These are phyloP conservation scores for Rhabdomys pumilio DNA, from an alignment of 2,797 vertebrate genomes.

Conservation along the genomic window DNA sequence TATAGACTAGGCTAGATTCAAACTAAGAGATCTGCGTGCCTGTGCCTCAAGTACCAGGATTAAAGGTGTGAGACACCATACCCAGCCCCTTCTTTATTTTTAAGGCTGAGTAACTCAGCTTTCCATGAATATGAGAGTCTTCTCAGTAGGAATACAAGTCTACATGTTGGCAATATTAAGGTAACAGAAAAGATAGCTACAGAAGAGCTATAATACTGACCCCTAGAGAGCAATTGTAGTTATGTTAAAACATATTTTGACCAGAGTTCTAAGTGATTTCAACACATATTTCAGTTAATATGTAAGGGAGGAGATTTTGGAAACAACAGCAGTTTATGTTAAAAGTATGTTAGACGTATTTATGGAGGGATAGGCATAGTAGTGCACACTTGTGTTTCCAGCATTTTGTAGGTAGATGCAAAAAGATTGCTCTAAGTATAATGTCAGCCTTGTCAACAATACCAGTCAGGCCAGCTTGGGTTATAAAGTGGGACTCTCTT, in stretches of 20 bases:
- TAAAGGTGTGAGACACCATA: background rate
- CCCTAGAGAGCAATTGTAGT: background rate
- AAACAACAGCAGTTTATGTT: slow-evolving; percentile 47
- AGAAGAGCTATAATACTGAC: slow-evolving; percentile 23
- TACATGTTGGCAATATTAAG: background rate
- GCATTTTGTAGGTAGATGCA: background rate
- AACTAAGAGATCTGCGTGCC: background rate
- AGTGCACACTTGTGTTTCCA: background rate
- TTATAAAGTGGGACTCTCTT: background rate
- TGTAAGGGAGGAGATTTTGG: background rate
- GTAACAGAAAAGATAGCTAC: background rate
- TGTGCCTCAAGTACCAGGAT: background rate
- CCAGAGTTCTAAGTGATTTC: slow-evolving; percentile 8
- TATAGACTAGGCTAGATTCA: background rate
- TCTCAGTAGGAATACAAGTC: slow-evolving; percentile 41
- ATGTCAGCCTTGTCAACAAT: background rate
- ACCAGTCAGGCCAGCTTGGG: background rate
- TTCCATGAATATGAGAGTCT: slow-evolving; percentile 32
- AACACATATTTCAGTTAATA: slow-evolving; percentile 19
- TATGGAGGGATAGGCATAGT: slow-evolving; percentile 9
- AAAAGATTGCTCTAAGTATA: background rate
- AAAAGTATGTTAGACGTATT: background rate
- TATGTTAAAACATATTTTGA: slow-evolving; percentile 13
- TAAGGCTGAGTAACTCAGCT: slow-evolving; percentile 17
- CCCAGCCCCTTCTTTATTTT: background rate